phyloP scores from a whole-genome alignment of 1,140 invertebrate genomes.

The Pomacea maculata region DNA sequence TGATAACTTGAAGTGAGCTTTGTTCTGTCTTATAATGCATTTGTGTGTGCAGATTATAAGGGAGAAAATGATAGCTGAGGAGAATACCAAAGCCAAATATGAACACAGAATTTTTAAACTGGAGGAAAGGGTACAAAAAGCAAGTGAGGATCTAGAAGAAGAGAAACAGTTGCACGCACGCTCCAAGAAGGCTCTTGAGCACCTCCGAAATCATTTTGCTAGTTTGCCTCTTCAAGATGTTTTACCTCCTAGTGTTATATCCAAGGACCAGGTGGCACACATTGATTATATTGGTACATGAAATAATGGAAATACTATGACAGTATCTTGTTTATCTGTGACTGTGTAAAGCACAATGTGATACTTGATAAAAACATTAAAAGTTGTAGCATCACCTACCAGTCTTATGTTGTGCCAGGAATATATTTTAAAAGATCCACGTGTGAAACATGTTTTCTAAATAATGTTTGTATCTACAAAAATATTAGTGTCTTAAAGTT shows the following conservation, averaged over 20 bases:
- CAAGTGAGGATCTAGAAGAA: conserved; percentile 35
- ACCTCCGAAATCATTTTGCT: conserved; percentile 48
- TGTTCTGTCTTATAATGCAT: neutral
- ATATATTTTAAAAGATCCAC: too few relatives aligned
- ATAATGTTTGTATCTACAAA: too few relatives aligned
- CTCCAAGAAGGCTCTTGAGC: conserved; percentile 44
- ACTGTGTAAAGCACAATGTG: too few relatives aligned
- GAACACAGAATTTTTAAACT: conserved; percentile 42
- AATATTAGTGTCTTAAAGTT: too few relatives aligned
- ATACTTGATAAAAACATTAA: too few relatives aligned
- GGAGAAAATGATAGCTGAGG: conserved; percentile 38
- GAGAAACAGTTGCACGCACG: conserved; percentile 39
- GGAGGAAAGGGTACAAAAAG: conserved; percentile 32
- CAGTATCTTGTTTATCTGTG: too few relatives aligned
- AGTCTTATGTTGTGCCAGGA: too few relatives aligned
- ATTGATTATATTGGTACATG: conserved; percentile 22
- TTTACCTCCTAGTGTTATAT: conserved; percentile 38
- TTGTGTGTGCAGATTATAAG: conserved; percentile 17
- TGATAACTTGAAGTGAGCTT: too few relatives aligned
- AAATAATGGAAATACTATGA: too few relatives aligned
- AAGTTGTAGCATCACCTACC: too few relatives aligned
- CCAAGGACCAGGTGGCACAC: conserved; percentile 38
- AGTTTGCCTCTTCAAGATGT: conserved; percentile 45
- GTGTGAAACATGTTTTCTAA: too few relatives aligned
- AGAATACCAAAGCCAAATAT: conserved; percentile 39